phyloP scores from a whole-genome alignment of 2,113 vertebrate genomes.

The Dermatemys mawii region DNA sequence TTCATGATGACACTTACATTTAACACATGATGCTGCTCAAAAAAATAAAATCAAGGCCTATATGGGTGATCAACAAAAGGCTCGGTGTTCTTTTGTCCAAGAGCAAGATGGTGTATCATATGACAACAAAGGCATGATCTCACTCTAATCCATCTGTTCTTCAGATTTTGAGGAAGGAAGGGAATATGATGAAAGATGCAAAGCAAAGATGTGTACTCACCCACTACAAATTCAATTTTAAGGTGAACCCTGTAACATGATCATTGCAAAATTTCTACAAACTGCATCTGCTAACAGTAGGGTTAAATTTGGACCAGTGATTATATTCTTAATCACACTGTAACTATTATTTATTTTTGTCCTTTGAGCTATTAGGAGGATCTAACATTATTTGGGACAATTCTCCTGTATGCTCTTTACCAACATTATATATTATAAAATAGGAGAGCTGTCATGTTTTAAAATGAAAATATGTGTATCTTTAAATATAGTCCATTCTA shows the following conservation, averaged over 20 bases:
- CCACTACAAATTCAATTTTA: too few species aligned
- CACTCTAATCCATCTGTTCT: too few species aligned
- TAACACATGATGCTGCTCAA: accelerated
- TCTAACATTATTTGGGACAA: accelerated
- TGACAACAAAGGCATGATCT: not conserved
- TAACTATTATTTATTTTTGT: not conserved
- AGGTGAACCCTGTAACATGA: too few species aligned
- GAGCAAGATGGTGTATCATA: not conserved
- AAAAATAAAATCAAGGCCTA: not conserved
- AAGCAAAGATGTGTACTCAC: too few species aligned
- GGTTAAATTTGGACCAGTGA: too few species aligned
- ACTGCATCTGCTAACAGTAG: too few species aligned
- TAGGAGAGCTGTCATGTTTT: not conserved
- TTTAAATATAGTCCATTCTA: not conserved
- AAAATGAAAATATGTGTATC: not conserved
- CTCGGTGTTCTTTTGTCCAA: not conserved
- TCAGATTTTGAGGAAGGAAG: too few species aligned
- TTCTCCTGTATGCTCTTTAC: not conserved
- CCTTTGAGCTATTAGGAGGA: not conserved
- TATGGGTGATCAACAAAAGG: not conserved
- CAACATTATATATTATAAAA: not conserved
- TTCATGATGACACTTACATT: not conserved
- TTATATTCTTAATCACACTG: not conserved
- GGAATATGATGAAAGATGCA: too few species aligned
- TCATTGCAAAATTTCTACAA: too few species aligned